Base-by-base conservation (phyloP, 2,797 vertebrate species). In the Sebastes jordani region DNA sequence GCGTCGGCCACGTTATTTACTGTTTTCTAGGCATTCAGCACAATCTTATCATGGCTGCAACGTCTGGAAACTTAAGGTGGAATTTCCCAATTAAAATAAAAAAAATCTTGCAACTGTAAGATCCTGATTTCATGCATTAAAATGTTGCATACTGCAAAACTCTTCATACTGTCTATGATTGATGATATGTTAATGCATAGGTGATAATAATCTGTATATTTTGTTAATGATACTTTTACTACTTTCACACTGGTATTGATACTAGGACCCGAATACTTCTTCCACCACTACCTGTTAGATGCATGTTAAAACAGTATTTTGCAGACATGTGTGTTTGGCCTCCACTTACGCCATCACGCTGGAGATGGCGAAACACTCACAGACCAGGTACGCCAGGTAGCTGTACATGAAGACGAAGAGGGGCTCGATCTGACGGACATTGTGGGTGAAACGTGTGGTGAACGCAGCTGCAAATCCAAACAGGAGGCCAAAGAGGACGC, bases 321-420 rank as follows among this genome's bases (percentile, higher is more conserved):
- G 27, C 3, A 1, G 13, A 67, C 9, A 20, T 29, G 1, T 42
- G 52, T 54, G 52, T 83, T 25, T 25, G 25, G 32, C 22, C 14
- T 36, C 0, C 7, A 98, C 98, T 97, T 91, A 98, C 97, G 98
- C 96, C 96, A 97, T 95, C 89, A 99, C 96, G 87, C 97, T 97
- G 25, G 98, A 99, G 78, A 99, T 95, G 84, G 96, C 94, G 25
- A 99, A 97, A 90, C 98, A 96, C 94, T 99, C 98, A 0, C 97
- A 96, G 61, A 97, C 96, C 88, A 99, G 95, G 86, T 99, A 99
- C 42, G 97, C 97, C 92, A 99, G 91, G 90, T 99, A 99, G 92
- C 97, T 98, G 95, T 96, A 99, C 94, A 99, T 95, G 95, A 99
- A 98, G 94, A 99, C 96, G 77, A 99, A 98, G 56, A 99, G 96